Conservation (phyloP, 2,113 vertebrate genomes). For the Oceanites oceanicus region DNA sequence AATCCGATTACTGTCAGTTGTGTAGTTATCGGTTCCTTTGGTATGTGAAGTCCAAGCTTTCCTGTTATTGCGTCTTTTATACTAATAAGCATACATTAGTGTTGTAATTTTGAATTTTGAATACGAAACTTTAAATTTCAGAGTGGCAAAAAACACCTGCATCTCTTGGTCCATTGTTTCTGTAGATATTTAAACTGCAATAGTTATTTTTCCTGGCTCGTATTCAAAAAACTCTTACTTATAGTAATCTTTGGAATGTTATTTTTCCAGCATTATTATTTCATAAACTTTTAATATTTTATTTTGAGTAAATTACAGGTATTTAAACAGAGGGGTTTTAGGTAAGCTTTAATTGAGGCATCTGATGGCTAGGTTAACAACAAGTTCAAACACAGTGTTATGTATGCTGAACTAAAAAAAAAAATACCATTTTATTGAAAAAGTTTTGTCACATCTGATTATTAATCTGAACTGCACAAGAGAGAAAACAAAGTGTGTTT, state of each 20-base stretch:
- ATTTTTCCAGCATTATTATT: conserved; percentile 21
- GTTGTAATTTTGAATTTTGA: not conserved
- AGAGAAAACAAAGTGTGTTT: not conserved
- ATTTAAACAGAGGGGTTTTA: not conserved
- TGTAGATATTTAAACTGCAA: conserved; percentile 2
- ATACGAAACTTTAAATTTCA: not conserved
- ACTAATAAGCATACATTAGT: not conserved
- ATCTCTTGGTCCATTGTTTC: not conserved
- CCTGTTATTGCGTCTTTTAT: not conserved
- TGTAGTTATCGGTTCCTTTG: not conserved
- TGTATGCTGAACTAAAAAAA: not conserved
- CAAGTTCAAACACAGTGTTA: not conserved
- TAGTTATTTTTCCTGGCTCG: not conserved
- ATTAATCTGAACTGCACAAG: not conserved
- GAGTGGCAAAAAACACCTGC: not conserved
- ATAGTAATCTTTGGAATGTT: conserved; percentile 41
- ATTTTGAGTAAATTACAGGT: not conserved
- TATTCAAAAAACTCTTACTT: conserved; percentile 10
- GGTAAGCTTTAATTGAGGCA: not conserved
- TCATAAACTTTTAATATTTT: not conserved
- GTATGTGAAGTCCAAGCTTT: not conserved
- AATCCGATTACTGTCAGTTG: not conserved
- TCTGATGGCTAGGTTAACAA: not conserved
- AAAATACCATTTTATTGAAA: not conserved
- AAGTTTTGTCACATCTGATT: not conserved